Conservation (phyloP, 30 jellyfish, hydroid and myxozoan species). For the Aurelia sp. region DNA sequence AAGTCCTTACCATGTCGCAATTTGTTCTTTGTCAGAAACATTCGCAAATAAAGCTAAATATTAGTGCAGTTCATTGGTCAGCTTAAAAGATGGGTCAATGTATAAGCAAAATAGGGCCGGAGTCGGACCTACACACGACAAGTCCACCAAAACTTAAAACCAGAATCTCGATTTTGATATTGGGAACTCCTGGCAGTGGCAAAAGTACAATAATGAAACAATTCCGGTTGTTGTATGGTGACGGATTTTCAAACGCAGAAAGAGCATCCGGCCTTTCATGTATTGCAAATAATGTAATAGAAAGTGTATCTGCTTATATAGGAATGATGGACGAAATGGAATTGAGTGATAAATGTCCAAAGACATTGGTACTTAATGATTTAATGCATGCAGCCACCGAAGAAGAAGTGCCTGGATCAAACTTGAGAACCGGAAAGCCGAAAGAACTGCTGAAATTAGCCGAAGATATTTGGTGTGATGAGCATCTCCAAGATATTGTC, state of each 20-base stretch:
- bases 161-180: constrained; percentile 38
- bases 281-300: constrained; percentile 42
- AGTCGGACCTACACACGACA: constrained; percentile 22
- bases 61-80: not conserved
- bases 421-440: constrained; percentile 19
- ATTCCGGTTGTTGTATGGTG: constrained; percentile 55
- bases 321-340: constrained; percentile 32
- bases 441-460: constrained; percentile 38
- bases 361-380: constrained; percentile 26
- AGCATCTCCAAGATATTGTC: constrained; percentile 34
- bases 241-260: constrained; percentile 48
- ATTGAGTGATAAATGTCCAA: constrained; percentile 33
- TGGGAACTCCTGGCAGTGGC: constrained; percentile 64
- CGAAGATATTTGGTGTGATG: constrained; percentile 57
- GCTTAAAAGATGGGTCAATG: constrained; percentile 48
- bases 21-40: too few species aligned
- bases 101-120: constrained; percentile 58
- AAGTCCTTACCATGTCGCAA: too few species aligned
- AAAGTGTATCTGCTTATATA: constrained; percentile 44
- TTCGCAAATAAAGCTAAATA: too few species aligned
- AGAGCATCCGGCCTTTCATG: constrained; percentile 27
- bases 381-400: constrained; percentile 25
- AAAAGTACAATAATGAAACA: constrained; percentile 56
- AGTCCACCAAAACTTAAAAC: constrained; percentile 34
- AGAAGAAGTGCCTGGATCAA: constrained; percentile 29